Evolutionary conservation across 2,113 vertebrate genomes (phyloP), one percentile per base, ranked within the genome.

Genomic region (Symphodus melops): DNA sequence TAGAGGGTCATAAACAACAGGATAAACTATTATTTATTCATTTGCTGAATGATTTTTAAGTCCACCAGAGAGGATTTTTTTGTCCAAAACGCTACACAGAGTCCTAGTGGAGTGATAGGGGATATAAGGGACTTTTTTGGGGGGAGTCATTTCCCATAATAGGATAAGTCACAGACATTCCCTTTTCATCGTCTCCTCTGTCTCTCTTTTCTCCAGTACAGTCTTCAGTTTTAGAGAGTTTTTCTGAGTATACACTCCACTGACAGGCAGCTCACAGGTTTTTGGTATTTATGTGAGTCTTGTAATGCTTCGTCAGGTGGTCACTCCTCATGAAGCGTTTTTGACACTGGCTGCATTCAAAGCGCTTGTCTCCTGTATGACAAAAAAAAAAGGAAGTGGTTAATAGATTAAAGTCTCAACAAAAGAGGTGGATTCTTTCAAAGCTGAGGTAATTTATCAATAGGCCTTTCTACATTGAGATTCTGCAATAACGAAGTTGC

Each of bases 291-390:
- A 99, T 95, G 93, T 99, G 98, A 48, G 98, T 99, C 90, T 99
- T 99, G 82, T 97, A 99, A 94, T 99, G 98, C 94, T 99, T 99
- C n/a, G 97, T 98, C 80, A 99, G 96, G 90, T 99, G 98, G 92
- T 99, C 97, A 17, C 97, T 98, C 90, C 98, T 91, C 96, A 98
- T 99, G 95, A 99, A 99, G 78, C 97, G 97, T 78, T 99, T 99
- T 95, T 98, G 97, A 95, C 98, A 99, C 91, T 98, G 97, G 16
- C 91, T 94, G 33, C 98, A 99, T 93, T 98, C 97, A 2, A 99
- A 99, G 46, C 98, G 95, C 58, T 99, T 99, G 94, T 99, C 97
- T 85, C 98, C 98, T 99, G 92, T 37, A 21, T 75, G 86, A 71
- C 64, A n/a, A 62, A 56, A 23, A 17, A 59, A 17, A 51, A 33